Evolutionary conservation across 1,140 invertebrate species (phyloP).

Genomic region (Magallana angulata): DNA sequence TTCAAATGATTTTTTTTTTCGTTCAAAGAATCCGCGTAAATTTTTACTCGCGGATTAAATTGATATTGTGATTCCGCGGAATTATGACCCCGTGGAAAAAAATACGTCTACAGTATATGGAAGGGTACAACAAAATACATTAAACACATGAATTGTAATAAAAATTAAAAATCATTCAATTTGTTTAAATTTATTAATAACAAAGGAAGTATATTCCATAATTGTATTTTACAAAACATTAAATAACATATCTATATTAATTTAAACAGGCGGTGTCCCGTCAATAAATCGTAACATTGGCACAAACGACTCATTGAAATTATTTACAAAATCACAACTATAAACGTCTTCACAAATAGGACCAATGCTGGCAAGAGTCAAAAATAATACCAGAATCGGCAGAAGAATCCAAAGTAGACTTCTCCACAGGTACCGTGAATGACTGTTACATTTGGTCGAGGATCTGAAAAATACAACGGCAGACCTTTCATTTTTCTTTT

Average conservation of each 20-base stretch:
- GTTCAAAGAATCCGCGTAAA: too few species aligned
- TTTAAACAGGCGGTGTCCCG: slow-evolving; percentile 88
- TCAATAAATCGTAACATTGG: slow-evolving; percentile 92
- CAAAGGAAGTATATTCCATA: too few species aligned
- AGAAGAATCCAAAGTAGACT: slow-evolving; percentile 94
- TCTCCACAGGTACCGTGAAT: slow-evolving; percentile 83
- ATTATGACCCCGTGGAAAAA: too few species aligned
- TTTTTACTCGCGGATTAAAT: too few species aligned
- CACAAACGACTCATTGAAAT: slow-evolving; percentile 87
- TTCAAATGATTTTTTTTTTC: too few species aligned
- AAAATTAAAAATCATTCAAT: too few species aligned
- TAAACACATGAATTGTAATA: too few species aligned
- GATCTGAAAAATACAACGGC: not conserved
- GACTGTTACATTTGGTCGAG: not conserved
- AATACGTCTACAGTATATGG: too few species aligned
- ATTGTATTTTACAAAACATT: too few species aligned
- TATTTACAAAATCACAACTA: slow-evolving; percentile 90
- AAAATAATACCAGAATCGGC: slow-evolving; percentile 90
- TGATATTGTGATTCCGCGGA: too few species aligned
- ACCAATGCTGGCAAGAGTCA: slow-evolving; percentile 91
- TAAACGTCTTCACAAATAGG: slow-evolving; percentile 92
- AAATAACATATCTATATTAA: not conserved
- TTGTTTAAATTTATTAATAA: too few species aligned
- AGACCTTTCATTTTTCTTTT: not conserved
- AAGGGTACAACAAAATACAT: too few species aligned